Conservation (phyloP, 2,888 invertebrate genomes). For the Elysia crispata region DNA sequence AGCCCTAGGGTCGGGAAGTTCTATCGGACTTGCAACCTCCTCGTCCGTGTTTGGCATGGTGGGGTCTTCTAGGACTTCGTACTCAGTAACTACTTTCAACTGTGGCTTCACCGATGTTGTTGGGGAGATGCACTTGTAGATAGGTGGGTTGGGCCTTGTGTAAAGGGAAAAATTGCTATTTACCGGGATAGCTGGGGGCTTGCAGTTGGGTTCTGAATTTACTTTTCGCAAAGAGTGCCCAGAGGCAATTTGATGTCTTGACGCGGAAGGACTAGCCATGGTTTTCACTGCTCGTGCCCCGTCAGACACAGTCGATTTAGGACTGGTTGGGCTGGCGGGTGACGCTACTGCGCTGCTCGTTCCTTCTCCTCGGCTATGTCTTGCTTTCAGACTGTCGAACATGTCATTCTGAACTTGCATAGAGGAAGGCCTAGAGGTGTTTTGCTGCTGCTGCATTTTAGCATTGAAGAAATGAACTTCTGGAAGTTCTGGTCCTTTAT, state of each 20-base stretch:
- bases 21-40: slow-evolving; percentile 46
- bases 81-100: slow-evolving; percentile 51
- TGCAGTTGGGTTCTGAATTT: slow-evolving; percentile 50
- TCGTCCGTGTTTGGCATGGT: slow-evolving; percentile 41
- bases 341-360: slow-evolving; percentile 28
- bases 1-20: slow-evolving; percentile 56
- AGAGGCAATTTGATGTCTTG: slow-evolving; percentile 33
- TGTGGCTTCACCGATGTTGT: slow-evolving; percentile 53
- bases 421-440: slow-evolving; percentile 21
- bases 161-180: slow-evolving; percentile 42
- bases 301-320: slow-evolving; percentile 45
- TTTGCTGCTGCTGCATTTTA: slow-evolving; percentile 59
- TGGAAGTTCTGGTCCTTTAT: slow-evolving; percentile 73
- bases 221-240: slow-evolving; percentile 50
- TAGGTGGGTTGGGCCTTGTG: slow-evolving; percentile 10
- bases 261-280: slow-evolving; percentile 32
- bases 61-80: slow-evolving; percentile 49
- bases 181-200: slow-evolving; percentile 50
- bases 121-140: slow-evolving; percentile 57
- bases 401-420: slow-evolving; percentile 64
- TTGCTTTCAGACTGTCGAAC: slow-evolving; percentile 67
- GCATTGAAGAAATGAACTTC: slow-evolving; percentile 74
- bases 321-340: slow-evolving; percentile 45
- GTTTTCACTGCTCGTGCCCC: slow-evolving; percentile 37
- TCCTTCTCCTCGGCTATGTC: background rate